Evolutionary conservation across 2,797 vertebrate genomes (phyloP), one percentile per base, ranked within the genome.

Genomic region (Acrossocheilus fasciatus): DNA sequence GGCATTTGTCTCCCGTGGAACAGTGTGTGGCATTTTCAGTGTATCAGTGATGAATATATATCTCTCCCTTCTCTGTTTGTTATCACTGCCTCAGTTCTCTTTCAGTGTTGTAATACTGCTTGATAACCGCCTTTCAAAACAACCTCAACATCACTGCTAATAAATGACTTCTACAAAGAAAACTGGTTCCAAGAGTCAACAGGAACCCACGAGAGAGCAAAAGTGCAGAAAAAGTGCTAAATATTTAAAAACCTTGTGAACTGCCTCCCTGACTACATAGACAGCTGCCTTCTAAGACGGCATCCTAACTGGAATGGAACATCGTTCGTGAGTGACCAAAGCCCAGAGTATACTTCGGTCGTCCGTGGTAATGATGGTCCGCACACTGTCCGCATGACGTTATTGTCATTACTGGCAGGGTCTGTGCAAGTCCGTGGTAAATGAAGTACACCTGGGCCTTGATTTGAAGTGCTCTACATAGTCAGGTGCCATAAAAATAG

Each of bases 1-100:
- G 81, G 87, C 30, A 87, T 85, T 90, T 92, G 91, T 93, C 92
- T 89, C 20, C 64, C 62, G 68, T 26, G 78, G 87, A 91, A 90
- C 87, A 90, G 90, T 88, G 41, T 79, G 54, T 88, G 91, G 91
- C 90, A 92, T 92, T 92, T 89, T 90, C 34, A 89, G 93, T 89
- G 34, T 87, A 86, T 94, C 93, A 93, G 89, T 89, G 92, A 94
- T 90, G 93, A 94, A 95, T 94, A 92, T 92, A 93, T 94, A 45
- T 78, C 93, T 92, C 92, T 92, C 90, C 68, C 75, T 73, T 39
- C 59, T 87, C 88, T 91, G 92, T 93, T 94, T 95, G 90, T 94
- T 95, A 94, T 94, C 89, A 92, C 89, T 92, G 85, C 92, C 90
- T 83, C 78, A 87, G 90, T 89, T 89, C 90, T 92, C 91, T 90